Percentiles rank a stretch among this genome's conserved stretches.
These are phyloP conservation scores for Eleutherodactylus coqui DNA, from an alignment of 2,797 vertebrate genomes.

Conservation along the genomic window DNA sequence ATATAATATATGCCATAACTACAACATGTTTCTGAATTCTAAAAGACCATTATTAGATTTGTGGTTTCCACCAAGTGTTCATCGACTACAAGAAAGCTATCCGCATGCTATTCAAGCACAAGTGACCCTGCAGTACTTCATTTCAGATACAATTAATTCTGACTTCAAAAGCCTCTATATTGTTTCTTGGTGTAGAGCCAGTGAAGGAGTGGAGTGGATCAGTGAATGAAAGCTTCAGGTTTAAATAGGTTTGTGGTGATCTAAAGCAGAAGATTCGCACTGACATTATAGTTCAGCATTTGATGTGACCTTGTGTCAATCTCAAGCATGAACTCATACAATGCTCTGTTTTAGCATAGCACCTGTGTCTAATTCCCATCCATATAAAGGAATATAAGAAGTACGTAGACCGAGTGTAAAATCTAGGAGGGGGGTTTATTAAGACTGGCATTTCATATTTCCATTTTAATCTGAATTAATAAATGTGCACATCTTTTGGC, in stretches of 20 bases:
- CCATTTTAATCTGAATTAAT: too few species aligned
- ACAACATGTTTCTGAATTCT: constrained; percentile 48
- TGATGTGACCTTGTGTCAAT: constrained; percentile 21
- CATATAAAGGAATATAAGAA: neutral
- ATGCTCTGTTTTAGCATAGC: neutral
- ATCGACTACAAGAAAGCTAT: constrained; percentile 18
- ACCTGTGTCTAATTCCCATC: neutral
- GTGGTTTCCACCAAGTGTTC: constrained; percentile 40
- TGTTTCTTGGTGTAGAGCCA: constrained; percentile 38
- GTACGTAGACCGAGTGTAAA: neutral
- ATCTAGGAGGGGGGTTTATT: too few species aligned
- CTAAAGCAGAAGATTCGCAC: neutral
- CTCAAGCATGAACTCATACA: neutral
- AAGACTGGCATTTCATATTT: too few species aligned
- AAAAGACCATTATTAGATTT: constrained; percentile 55
- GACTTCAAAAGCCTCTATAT: constrained; percentile 30
- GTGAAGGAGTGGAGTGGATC: constrained; percentile 10
- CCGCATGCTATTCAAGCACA: constrained; percentile 24
- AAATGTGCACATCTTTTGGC: too few species aligned
- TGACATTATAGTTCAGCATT: constrained; percentile 10
- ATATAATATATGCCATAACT: constrained; percentile 39
- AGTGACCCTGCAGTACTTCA: constrained; percentile 26
- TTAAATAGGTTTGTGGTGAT: constrained; percentile 24
- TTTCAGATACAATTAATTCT: constrained; percentile 48
- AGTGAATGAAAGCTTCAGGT: constrained; percentile 16